phyloP scores from a whole-genome alignment of 1,140 invertebrate genomes.

The Drosophila athabasca region DNA sequence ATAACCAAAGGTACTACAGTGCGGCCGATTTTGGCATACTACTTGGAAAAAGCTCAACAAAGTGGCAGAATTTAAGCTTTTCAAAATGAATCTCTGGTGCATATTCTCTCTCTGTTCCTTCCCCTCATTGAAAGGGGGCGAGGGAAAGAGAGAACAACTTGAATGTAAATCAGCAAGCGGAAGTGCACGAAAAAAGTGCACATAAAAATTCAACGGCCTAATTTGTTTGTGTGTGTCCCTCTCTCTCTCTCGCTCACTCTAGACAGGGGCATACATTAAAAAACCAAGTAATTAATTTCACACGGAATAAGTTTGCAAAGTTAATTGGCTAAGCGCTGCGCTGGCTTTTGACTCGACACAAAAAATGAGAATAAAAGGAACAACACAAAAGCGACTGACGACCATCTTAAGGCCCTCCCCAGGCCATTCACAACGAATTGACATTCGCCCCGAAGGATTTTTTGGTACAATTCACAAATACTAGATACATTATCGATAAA shows the following conservation, averaged over 20 bases:
- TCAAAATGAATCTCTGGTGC: background rate
- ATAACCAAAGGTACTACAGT: too few relatives aligned
- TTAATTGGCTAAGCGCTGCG: constrained; percentile 71
- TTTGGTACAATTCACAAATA: too few relatives aligned
- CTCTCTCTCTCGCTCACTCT: background rate
- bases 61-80: background rate
- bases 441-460: too few relatives aligned
- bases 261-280: constrained; percentile 42
- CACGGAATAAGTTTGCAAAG: constrained; percentile 74
- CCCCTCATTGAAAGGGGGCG: background rate
- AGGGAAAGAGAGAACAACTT: background rate
- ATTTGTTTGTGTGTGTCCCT: constrained; percentile 43
- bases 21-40: too few relatives aligned
- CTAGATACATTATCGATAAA: too few relatives aligned
- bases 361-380: too few relatives aligned
- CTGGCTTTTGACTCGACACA: constrained; percentile 56
- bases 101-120: background rate
- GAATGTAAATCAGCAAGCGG: constrained; percentile 51
- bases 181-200: constrained; percentile 47
- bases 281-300: constrained; percentile 75
- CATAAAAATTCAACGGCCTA: constrained; percentile 54
- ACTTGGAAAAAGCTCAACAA: too few relatives aligned
- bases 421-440: too few relatives aligned
- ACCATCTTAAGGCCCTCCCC: too few relatives aligned
- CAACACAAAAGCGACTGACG: too few relatives aligned